These are phyloP conservation scores for Neogale vison DNA, from an alignment of 2,113 vertebrate species.

Conservation along the genomic window DNA sequence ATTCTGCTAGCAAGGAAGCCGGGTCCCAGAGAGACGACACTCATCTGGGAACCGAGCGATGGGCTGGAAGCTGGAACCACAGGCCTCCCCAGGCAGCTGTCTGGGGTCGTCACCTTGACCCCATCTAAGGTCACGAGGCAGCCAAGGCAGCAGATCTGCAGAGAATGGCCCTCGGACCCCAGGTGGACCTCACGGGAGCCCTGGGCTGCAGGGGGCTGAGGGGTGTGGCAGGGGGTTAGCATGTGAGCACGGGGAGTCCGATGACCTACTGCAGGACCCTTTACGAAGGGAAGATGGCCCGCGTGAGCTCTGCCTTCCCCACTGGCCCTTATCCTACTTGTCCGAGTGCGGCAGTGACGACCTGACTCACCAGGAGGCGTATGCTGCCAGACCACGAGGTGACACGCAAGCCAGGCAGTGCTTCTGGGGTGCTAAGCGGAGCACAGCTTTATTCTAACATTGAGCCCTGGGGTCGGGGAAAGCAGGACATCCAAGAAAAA, in stretches of 20 bases:
- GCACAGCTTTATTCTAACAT: background rate
- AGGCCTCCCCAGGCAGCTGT: background rate
- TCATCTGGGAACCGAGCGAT: background rate
- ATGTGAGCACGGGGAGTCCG: background rate
- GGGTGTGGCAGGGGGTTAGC: background rate
- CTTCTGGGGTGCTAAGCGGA: background rate
- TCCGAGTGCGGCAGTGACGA: background rate
- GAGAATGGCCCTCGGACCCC: background rate
- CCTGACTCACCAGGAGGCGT: background rate
- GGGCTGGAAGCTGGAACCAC: background rate
- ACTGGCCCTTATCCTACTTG: background rate
- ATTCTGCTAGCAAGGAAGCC: background rate
- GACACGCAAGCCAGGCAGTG: background rate
- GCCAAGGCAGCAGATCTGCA: background rate
- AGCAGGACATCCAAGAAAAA: background rate
- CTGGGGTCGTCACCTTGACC: background rate
- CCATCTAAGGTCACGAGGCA: background rate
- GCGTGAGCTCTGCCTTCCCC: background rate
- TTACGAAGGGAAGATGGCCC: background rate
- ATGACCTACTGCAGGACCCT: background rate
- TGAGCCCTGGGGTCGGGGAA: background rate
- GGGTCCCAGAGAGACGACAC: background rate
- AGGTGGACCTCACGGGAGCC: background rate
- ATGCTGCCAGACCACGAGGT: background rate
- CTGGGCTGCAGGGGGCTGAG: background rate